A percentile compares a stretch with the other conserved stretches of the same genome.
phyloP scores from a whole-genome alignment of 92 coral and sea anemone genomes.

The Phenganax subtilis region DNA sequence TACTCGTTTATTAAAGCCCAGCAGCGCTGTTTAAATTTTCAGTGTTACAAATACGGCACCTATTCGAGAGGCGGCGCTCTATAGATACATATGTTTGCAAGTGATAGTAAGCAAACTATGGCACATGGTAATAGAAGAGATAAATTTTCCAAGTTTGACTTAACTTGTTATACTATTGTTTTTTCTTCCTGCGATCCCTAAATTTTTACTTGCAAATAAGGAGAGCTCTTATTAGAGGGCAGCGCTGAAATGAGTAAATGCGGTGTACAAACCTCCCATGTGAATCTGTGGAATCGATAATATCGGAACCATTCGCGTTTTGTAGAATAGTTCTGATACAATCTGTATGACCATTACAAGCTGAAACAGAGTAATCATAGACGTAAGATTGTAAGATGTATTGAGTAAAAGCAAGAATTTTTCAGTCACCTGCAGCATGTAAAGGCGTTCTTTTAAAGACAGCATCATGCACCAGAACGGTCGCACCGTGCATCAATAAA shows the following conservation, averaged over 20 bases:
- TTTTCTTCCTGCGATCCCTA: no score
- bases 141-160: no score
- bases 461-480: constrained; percentile 63
- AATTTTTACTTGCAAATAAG: no score
- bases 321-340: constrained; percentile 82
- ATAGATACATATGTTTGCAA: no score
- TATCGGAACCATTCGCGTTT: constrained; percentile 56
- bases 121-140: no score
- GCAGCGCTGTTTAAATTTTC: no score
- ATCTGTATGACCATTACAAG: constrained; percentile 94
- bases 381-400: neutral
- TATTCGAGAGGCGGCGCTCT: no score
- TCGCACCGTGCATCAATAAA: constrained; percentile 74
- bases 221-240: neutral
- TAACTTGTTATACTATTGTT: no score
- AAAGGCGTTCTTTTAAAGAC: constrained; percentile 68
- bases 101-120: no score
- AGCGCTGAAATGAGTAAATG: no score
- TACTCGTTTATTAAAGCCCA: no score
- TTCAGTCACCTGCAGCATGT: constrained; percentile 79
- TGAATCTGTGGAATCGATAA: constrained; percentile 68
- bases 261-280: constrained; percentile 63
- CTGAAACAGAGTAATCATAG: constrained; percentile 33
- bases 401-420: neutral
- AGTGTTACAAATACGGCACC: no score